A percentile compares a stretch with the other conserved stretches of the same genome.
These are phyloP conservation scores for Drosophila busckii DNA, from an alignment of 1,140 invertebrate genomes.

Conservation along the genomic window DNA sequence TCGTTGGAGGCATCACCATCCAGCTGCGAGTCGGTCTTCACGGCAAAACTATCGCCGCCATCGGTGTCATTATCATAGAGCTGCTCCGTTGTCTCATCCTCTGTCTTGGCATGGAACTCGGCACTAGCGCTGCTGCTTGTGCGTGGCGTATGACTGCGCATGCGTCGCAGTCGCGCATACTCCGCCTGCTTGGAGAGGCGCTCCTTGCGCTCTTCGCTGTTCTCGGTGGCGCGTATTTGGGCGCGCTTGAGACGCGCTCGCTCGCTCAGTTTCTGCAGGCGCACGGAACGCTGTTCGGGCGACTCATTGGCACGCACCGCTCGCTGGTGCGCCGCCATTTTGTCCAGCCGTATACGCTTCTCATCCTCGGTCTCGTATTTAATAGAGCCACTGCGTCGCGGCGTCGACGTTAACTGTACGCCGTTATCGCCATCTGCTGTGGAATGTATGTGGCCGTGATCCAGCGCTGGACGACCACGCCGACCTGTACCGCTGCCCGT, in stretches of 20 bases:
- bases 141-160: conserved; percentile 67
- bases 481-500: conserved; percentile 31
- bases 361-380: conserved; percentile 77
- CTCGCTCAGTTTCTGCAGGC: conserved; percentile 77
- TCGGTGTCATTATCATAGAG: conserved; percentile 56
- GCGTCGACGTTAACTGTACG: conserved; percentile 18
- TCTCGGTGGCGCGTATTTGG: conserved; percentile 68
- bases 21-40: conserved; percentile 48
- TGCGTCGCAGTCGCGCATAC: conserved; percentile 68
- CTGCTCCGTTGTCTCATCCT: conserved; percentile 57
- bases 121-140: conserved; percentile 57
- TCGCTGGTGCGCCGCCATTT: conserved; percentile 78
- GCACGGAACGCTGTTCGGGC: conserved; percentile 79
- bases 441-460: conserved; percentile 54
- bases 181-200: conserved; percentile 74
- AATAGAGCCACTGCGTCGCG: conserved; percentile 50
- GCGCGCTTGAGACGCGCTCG: conserved; percentile 73
- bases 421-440: conserved; percentile 51
- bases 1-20: conserved; percentile 53
- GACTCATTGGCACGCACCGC: conserved; percentile 80
- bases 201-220: conserved; percentile 65
- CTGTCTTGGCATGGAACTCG: conserved; percentile 57
- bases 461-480: conserved; percentile 31
- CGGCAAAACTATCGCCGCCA: conserved; percentile 45
- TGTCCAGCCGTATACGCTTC: conserved; percentile 68